Evolutionary conservation across 2,797 vertebrate species (phyloP).

Genomic region (Loriculus beryllinus): DNA sequence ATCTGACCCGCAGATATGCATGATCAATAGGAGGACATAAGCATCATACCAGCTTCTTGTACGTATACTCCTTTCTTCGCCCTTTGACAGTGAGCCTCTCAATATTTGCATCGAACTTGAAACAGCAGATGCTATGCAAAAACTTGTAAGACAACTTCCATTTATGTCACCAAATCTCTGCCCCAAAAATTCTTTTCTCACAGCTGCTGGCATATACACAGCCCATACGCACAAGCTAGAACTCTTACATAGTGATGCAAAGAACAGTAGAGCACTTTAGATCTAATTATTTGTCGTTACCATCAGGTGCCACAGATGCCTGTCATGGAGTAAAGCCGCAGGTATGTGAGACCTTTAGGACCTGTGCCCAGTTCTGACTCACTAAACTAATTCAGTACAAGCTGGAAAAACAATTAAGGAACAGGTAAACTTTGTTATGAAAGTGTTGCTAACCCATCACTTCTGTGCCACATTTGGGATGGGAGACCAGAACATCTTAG

Average conservation of each 20-base stretch:
- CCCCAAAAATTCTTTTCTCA: neutral
- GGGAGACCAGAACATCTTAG: neutral
- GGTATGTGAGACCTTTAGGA: neutral
- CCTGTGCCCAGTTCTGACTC: neutral
- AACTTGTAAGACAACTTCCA: neutral
- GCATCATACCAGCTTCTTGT: neutral
- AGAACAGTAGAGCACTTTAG: neutral
- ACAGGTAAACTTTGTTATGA: neutral
- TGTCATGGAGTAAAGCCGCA: neutral
- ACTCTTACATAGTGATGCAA: neutral
- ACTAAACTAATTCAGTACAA: neutral
- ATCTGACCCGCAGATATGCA: neutral
- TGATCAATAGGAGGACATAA: neutral
- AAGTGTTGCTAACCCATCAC: neutral
- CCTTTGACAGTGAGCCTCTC: neutral
- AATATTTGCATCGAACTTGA: neutral
- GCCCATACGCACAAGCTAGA: neutral
- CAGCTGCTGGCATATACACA: neutral
- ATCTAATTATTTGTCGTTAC: neutral
- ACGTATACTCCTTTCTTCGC: neutral
- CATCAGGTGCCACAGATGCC: fast-evolving
- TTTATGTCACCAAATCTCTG: neutral
- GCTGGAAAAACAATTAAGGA: neutral
- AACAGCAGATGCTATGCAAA: neutral
- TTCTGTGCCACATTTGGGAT: neutral